Evolutionary conservation across 2,888 invertebrate genomes (phyloP).

Genomic region (Plagiodera versicolora): DNA sequence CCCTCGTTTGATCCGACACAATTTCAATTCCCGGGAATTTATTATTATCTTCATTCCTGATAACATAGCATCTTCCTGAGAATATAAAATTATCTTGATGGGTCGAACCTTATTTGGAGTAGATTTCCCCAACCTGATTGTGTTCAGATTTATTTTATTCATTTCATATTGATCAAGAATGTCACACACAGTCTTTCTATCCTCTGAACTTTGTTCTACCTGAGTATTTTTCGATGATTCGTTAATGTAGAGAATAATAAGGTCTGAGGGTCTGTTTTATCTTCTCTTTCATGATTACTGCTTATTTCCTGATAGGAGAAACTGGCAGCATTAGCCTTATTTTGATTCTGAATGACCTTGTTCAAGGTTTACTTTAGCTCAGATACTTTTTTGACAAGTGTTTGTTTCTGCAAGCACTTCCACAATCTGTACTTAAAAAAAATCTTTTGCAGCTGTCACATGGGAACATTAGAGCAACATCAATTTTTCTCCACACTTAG

Average conservation of each 20-base stretch:
- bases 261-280: not conserved
- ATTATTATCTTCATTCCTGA: no score
- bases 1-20: no score
- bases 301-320: not conserved
- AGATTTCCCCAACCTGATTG: no score
- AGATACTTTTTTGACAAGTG: slow-evolving; percentile 7
- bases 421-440: slow-evolving; percentile 19
- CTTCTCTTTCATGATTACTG: not conserved
- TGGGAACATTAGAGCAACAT: not conserved
- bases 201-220: not conserved
- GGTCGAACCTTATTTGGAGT: no score
- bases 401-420: not conserved
- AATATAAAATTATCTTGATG: no score
- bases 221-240: not conserved
- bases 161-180: not conserved
- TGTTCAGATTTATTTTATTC: not conserved
- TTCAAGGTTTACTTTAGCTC: not conserved
- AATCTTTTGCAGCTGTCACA: slow-evolving; percentile 16
- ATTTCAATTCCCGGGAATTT: no score
- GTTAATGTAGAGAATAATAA: not conserved
- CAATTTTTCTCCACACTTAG: not conserved
- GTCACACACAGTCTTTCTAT: not conserved
- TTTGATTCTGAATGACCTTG: not conserved
- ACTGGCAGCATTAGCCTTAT: not conserved
- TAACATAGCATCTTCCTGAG: no score